These are phyloP conservation scores for Rhinolophus sinicus DNA, from an alignment of 2,113 vertebrate species.

Conservation along the genomic window DNA sequence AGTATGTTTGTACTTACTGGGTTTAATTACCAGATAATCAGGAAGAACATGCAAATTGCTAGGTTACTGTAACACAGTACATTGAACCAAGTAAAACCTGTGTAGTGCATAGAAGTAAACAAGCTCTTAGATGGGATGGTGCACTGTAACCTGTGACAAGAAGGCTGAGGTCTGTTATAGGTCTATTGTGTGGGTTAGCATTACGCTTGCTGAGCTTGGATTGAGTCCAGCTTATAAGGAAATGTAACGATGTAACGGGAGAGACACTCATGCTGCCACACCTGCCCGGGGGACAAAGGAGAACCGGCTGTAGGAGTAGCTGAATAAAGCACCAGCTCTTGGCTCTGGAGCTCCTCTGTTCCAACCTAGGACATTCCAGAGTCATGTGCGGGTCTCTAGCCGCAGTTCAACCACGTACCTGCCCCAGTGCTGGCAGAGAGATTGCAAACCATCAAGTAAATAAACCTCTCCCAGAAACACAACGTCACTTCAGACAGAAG, in stretches of 20 bases:
- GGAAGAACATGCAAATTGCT: constrained; percentile 83
- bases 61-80: constrained; percentile 75
- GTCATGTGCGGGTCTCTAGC: not conserved
- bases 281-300: constrained; percentile 14
- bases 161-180: not conserved
- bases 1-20: constrained; percentile 80
- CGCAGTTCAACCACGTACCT: not conserved
- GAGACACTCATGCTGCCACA: not conserved
- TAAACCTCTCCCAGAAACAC: not conserved
- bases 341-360: not conserved
- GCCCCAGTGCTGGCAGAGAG: not conserved
- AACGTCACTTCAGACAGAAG: accelerated
- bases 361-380: not conserved
- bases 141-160: constrained; percentile 35
- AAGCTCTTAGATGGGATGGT: constrained; percentile 44
- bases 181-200: not conserved
- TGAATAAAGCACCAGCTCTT: not conserved
- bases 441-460: not conserved
- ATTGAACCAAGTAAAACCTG: constrained; percentile 74
- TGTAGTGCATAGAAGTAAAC: constrained; percentile 58
- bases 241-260: constrained; percentile 36
- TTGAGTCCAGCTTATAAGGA: constrained; percentile 55
- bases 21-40: constrained; percentile 82
- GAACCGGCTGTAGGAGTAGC: not conserved
- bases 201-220: constrained; percentile 18